These are phyloP conservation scores for Eristalis tenax DNA, from an alignment of 2,888 invertebrate species.

Conservation along the genomic window DNA sequence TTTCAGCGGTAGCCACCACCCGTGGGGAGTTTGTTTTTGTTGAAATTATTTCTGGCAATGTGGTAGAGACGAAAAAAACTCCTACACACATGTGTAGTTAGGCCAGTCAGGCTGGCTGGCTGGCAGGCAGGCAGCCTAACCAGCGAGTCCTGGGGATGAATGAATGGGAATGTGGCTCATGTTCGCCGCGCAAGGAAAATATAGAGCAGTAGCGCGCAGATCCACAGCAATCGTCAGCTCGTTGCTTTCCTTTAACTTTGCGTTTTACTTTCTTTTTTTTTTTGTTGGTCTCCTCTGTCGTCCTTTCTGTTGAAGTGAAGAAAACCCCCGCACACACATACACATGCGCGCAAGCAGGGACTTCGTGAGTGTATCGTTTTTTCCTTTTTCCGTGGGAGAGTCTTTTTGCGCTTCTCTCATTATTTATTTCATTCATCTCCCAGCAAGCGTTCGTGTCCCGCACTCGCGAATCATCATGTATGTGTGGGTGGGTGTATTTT, in stretches of 20 bases:
- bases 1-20: constrained; percentile 44
- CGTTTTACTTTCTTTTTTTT: no score
- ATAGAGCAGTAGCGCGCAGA: constrained; percentile 60
- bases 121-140: constrained; percentile 29
- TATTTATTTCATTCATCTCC: constrained; percentile 70
- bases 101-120: not conserved
- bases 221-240: constrained; percentile 27
- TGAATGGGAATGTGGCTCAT: constrained; percentile 62
- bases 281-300: not conserved
- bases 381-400: constrained; percentile 17
- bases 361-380: constrained; percentile 36
- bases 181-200: constrained; percentile 64
- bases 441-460: constrained; percentile 23
- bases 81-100: not conserved
- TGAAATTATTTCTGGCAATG: constrained; percentile 39
- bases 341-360: not conserved
- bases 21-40: constrained; percentile 26
- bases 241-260: constrained; percentile 1
- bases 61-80: not conserved
- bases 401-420: constrained; percentile 66
- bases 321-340: not conserved
- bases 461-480: constrained; percentile 9
- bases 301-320: constrained; percentile 37
- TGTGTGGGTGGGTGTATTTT: constrained; percentile 48
- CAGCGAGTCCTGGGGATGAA: constrained; percentile 67